Conservation (phyloP, 2,113 vertebrate genomes). For the Sakesphorus luctuosus region DNA sequence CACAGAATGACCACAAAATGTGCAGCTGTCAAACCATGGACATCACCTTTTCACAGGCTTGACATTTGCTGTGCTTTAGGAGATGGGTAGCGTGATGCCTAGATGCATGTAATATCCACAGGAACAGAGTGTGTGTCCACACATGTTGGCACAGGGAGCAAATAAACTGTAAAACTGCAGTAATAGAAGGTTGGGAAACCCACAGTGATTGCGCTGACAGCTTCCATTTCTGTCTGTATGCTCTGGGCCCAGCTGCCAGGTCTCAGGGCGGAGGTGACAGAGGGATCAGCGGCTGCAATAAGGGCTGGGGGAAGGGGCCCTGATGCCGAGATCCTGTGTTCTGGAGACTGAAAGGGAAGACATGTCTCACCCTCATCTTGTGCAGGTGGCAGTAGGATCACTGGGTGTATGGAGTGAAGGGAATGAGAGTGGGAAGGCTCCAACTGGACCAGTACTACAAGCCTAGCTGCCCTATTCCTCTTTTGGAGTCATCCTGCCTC, state of each 20-base stretch:
- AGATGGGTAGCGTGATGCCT: neutral
- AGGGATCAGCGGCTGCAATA: neutral
- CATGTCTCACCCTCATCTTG: neutral
- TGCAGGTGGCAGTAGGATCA: neutral
- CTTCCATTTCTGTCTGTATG: neutral
- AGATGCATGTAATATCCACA: neutral
- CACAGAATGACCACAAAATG: neutral
- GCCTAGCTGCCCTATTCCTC: neutral
- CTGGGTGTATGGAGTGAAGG: neutral
- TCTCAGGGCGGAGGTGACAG: neutral
- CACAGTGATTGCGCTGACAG: neutral
- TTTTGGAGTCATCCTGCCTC: neutral
- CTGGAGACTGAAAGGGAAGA: neutral
- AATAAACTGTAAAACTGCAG: conserved; percentile 23
- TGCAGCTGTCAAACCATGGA: neutral
- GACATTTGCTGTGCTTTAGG: neutral
- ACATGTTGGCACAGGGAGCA: neutral
- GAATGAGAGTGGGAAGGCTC: neutral
- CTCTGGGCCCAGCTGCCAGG: neutral
- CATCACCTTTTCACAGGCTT: neutral
- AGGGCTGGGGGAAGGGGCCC: neutral
- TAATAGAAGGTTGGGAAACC: conserved; percentile 43
- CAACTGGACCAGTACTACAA: neutral
- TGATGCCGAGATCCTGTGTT: neutral
- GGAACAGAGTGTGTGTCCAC: neutral